phyloP scores from a whole-genome alignment of 2,113 vertebrate genomes.

The western clawed frog (Xenopus tropicalis) region UCB_Xtro_10.0 CM004450.2:132506001-132506500 shows the following conservation, averaged over 20 bases:
- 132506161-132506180: no score
- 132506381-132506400: neutral
- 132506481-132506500: conserved; percentile 88
- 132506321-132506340: conserved; percentile 37
- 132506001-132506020: no score
- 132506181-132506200: no score
- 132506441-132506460: conserved; percentile 42
- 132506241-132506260: conserved; percentile 32
- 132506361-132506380: conserved; percentile 7
- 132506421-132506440: conserved; percentile 53
- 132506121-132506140: no score
- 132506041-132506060: no score
- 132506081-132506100: no score
- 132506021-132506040: no score
- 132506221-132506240: conserved; percentile 50
- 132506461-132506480: conserved; percentile 78
- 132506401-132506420: no score
- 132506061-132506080: no score
- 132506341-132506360: conserved; percentile 11
- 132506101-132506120: no score
- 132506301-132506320: conserved; percentile 46
- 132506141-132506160: no score
- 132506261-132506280: conserved; percentile 50
- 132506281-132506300: conserved; percentile 58
- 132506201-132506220: neutral